These are phyloP conservation scores for Oncorhynchus nerka DNA, from an alignment of 2,113 vertebrate genomes.

Conservation along the genomic window DNA sequence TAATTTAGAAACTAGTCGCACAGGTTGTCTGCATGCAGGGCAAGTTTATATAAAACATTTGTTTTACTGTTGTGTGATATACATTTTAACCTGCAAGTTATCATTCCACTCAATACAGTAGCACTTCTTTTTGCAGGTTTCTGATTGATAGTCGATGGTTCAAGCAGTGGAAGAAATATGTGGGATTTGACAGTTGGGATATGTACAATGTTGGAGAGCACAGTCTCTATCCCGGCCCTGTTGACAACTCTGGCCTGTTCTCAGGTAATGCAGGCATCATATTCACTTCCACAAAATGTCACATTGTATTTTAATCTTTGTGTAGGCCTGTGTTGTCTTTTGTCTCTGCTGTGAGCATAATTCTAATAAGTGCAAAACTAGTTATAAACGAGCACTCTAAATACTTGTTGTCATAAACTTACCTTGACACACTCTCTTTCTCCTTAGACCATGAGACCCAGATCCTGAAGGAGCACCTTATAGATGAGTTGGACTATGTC, in stretches of 20 bases:
- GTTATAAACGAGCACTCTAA: not conserved
- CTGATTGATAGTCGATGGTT: constrained; percentile 95
- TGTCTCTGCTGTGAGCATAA: not conserved
- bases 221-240: constrained; percentile 86
- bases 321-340: not conserved
- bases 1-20: no score
- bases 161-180: constrained; percentile 98
- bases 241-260: constrained; percentile 96
- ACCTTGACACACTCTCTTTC: constrained; percentile 7
- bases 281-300: not conserved
- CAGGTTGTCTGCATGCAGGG: no score
- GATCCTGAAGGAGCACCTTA: constrained; percentile 89
- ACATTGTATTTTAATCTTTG: not conserved
- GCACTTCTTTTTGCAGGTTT: constrained; percentile 60
- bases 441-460: constrained; percentile 85
- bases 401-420: not conserved
- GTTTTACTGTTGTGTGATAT: not conserved
- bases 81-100: not conserved
- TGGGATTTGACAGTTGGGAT: constrained; percentile 95
- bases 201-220: constrained; percentile 87
- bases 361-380: not conserved
- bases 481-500: constrained; percentile 95
- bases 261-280: constrained; percentile 73
- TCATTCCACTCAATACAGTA: not conserved
- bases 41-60: no score